A percentile compares a stretch with the other conserved stretches of the same genome.
These are phyloP conservation scores for Amphipoea oculea DNA, from an alignment of 2,888 invertebrate genomes.

Conservation along the genomic window DNA sequence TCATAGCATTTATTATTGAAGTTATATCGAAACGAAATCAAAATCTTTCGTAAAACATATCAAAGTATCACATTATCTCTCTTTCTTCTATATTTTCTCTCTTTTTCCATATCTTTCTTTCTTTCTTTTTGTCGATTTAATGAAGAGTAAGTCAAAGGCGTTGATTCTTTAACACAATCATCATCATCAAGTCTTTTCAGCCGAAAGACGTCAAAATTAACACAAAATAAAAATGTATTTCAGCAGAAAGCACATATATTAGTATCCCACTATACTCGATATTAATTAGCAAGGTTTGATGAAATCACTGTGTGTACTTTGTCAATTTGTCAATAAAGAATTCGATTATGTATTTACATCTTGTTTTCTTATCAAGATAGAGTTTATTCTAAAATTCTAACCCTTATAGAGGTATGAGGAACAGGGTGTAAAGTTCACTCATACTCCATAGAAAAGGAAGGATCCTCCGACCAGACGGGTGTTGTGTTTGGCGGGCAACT, in stretches of 20 bases:
- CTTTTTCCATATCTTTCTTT: neutral
- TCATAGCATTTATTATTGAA: slow-evolving; percentile 66
- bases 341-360: neutral
- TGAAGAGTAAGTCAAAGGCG: neutral
- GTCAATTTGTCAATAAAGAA: slow-evolving; percentile 6
- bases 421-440: too few relatives aligned
- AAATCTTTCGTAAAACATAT: neutral
- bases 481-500: too few relatives aligned
- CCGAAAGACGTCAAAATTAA: neutral
- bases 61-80: neutral
- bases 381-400: neutral
- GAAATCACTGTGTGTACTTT: neutral
- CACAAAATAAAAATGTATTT: neutral
- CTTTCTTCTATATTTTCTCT: neutral
- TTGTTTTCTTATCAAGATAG: neutral
- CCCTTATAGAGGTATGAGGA: too few relatives aligned
- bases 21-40: slow-evolving; percentile 41
- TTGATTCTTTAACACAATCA: neutral
- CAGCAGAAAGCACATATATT: neutral
- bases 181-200: neutral
- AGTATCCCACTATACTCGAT: neutral
- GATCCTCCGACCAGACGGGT: too few relatives aligned
- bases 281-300: neutral
- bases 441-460: too few relatives aligned
- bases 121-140: neutral